phyloP scores from a whole-genome alignment of 2,797 vertebrate genomes.

The Pangasius krempfi region DNA sequence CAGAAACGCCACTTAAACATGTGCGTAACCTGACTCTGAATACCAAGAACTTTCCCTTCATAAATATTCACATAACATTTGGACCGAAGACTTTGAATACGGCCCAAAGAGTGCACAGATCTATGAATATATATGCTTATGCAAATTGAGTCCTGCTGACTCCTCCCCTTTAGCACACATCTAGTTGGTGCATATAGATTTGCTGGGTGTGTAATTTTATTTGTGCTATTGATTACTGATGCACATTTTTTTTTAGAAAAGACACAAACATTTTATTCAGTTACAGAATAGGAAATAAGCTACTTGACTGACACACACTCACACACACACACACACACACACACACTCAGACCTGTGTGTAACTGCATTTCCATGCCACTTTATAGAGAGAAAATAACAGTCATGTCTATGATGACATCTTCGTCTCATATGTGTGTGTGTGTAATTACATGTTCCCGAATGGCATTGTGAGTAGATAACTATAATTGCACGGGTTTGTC shows the following conservation, averaged over 20 bases:
- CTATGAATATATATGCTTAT: background rate
- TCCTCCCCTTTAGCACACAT: background rate
- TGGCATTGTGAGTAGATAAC: constrained; percentile 16
- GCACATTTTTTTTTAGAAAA: too few relatives aligned
- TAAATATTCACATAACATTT: background rate
- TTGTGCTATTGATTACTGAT: background rate
- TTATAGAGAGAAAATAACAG: constrained; percentile 22
- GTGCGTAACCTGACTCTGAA: too few relatives aligned
- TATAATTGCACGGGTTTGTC: constrained; percentile 20
- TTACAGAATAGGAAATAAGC: background rate
- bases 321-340: background rate
- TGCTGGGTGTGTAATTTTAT: background rate
- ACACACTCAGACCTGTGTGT: background rate
- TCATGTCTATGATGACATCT: background rate
- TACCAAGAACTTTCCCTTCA: background rate
- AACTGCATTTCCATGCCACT: constrained; percentile 24
- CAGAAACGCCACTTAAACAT: too few relatives aligned
- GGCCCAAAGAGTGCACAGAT: background rate
- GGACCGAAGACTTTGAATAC: background rate
- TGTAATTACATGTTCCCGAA: constrained; percentile 4
- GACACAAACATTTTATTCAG: background rate
- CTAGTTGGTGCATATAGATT: too few relatives aligned
- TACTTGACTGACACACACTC: background rate
- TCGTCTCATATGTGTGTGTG: background rate
- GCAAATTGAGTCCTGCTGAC: background rate